A percentile compares a stretch with the other conserved stretches of the same genome.
Conservation (phyloP, 2,797 vertebrate genomes). For the Melanogrammus aeglefinus region DNA sequence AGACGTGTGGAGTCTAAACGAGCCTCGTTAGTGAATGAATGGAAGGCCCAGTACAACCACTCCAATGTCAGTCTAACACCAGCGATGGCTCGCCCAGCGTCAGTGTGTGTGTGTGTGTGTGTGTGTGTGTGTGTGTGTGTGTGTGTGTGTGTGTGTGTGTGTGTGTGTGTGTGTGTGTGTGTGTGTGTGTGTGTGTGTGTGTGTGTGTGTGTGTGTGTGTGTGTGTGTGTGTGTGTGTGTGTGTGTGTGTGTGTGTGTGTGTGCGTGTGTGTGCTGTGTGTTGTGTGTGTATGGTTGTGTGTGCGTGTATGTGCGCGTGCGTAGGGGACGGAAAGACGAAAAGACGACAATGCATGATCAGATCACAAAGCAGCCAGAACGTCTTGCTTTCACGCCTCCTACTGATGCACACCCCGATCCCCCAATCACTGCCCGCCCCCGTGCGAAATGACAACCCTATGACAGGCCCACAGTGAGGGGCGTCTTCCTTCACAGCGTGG, state of each 20-base stretch:
- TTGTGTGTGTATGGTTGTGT: too few species aligned
- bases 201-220: too few species aligned
- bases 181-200: too few species aligned
- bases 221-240: too few species aligned
- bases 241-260: neutral
- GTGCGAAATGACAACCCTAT: neutral
- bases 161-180: too few species aligned
- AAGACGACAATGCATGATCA: neutral
- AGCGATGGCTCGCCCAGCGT: too few species aligned
- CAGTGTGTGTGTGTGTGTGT: too few species aligned
- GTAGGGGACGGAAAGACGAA: too few species aligned
- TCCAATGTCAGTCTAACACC: neutral
- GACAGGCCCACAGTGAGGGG: constrained; percentile 1
- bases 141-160: too few species aligned
- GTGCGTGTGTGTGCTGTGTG: too few species aligned
- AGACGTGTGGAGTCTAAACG: neutral
- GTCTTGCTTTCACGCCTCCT: neutral
- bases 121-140: too few species aligned
- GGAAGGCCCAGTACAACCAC: neutral
- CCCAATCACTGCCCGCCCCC: neutral
- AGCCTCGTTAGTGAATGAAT: neutral
- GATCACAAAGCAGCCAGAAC: neutral
- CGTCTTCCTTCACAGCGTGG: neutral
- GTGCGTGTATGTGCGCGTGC: too few species aligned
- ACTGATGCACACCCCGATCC: neutral